Percentiles rank a stretch among this genome's conserved stretches.
These are phyloP conservation scores for Clupea harengus DNA, from an alignment of 2,113 vertebrate genomes.

Conservation along the genomic window DNA sequence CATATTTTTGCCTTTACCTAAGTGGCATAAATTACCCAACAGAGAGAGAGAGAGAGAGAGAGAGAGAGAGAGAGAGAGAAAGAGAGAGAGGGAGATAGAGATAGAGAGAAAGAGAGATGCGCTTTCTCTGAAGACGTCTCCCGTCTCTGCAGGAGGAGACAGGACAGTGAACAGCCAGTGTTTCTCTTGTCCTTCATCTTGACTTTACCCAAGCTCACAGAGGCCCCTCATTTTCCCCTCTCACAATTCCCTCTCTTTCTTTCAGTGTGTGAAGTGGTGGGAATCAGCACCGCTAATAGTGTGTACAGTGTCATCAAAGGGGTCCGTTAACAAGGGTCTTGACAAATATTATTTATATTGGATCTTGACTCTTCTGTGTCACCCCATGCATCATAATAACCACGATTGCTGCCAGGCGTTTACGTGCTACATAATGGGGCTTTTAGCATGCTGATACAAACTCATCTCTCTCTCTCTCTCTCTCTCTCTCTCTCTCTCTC, in stretches of 20 bases:
- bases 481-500: background rate
- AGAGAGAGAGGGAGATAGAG: background rate
- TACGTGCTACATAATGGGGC: background rate
- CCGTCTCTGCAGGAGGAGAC: conserved; percentile 6
- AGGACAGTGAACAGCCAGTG: conserved; percentile 45
- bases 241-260: background rate
- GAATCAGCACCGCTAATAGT: background rate
- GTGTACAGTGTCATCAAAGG: background rate
- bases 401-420: background rate
- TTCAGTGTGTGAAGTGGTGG: background rate
- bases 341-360: conserved; percentile 15
- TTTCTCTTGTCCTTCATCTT: conserved; percentile 47
- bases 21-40: background rate
- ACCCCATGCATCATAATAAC: conserved; percentile 10
- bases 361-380: background rate
- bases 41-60: background rate
- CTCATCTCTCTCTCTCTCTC: conserved; percentile 15
- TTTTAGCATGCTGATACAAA: conserved; percentile 3
- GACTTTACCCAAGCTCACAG: conserved; percentile 16
- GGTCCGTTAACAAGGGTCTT: background rate
- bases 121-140: background rate
- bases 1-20: background rate
- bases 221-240: background rate
- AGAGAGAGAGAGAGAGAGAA: conserved; percentile 9
- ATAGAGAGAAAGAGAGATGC: background rate